Conservation (phyloP, 2,113 vertebrate genomes). For the Cyanoramphus novaezelandiae region DNA sequence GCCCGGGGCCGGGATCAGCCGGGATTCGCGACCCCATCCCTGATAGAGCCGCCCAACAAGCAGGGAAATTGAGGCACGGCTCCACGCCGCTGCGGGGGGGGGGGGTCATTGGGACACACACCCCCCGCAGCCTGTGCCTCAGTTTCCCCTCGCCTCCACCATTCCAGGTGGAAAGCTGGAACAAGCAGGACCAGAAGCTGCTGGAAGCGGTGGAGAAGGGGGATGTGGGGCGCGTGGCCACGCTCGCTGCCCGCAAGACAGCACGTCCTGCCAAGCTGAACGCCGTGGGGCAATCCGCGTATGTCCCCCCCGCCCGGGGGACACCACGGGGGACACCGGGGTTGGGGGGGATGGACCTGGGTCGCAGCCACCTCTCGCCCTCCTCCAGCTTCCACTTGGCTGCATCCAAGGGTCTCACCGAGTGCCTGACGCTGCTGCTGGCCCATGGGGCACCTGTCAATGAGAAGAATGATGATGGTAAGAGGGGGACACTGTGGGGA, state of each 20-base stretch:
- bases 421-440: slow-evolving; percentile 74
- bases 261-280: slow-evolving; percentile 89
- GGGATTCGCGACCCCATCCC: background rate
- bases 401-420: slow-evolving; percentile 70
- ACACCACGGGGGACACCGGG: background rate
- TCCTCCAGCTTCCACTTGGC: slow-evolving; percentile 75
- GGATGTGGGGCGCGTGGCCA: slow-evolving; percentile 85
- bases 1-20: background rate
- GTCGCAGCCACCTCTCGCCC: background rate
- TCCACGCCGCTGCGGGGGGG: background rate
- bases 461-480: slow-evolving; percentile 71
- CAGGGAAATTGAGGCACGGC: background rate
- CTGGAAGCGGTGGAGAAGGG: slow-evolving; percentile 90
- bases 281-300: slow-evolving; percentile 91
- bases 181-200: slow-evolving; percentile 90
- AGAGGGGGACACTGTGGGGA: background rate
- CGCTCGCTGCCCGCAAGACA: slow-evolving; percentile 84
- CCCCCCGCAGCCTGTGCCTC: background rate
- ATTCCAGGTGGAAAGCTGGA: slow-evolving; percentile 82
- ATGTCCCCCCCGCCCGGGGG: slow-evolving; percentile 46
- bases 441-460: slow-evolving; percentile 67
- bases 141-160: background rate
- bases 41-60: rapidly evolving
- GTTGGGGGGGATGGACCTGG: no score
- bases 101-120: background rate